Percentiles rank a stretch among this genome's conserved stretches.
Conservation (phyloP, 2,113 vertebrate species). For the Promerops cafer region DNA sequence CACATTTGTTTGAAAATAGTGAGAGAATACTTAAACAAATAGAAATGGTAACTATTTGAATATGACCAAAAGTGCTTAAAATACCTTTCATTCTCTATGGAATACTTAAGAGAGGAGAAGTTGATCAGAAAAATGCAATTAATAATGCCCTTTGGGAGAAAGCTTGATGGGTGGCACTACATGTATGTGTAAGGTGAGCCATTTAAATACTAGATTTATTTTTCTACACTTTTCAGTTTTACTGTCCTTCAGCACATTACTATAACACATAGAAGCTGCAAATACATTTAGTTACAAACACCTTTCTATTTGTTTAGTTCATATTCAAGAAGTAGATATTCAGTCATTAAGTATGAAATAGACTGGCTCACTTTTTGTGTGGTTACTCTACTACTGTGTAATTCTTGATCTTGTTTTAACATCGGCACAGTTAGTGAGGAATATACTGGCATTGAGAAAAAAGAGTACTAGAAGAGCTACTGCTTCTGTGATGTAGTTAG, state of each 20-base stretch:
- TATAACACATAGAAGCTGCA: background rate
- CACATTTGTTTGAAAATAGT: background rate
- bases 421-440: too few relatives aligned
- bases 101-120: background rate
- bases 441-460: background rate
- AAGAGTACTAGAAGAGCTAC: fast-evolving
- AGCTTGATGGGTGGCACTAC: background rate
- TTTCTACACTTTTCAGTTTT: background rate
- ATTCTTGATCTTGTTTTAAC: background rate
- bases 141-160: background rate
- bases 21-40: background rate
- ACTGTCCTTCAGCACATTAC: background rate
- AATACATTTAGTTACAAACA: background rate
- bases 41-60: background rate
- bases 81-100: background rate
- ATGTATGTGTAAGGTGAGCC: background rate
- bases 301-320: background rate
- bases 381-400: background rate
- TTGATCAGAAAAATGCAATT: background rate
- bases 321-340: background rate
- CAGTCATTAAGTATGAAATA: background rate
- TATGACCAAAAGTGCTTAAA: background rate
- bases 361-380: background rate
- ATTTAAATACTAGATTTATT: background rate
- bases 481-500: background rate